Conservation (phyloP, 2,888 invertebrate species). For the Yponomeuta plumbellus region DNA sequence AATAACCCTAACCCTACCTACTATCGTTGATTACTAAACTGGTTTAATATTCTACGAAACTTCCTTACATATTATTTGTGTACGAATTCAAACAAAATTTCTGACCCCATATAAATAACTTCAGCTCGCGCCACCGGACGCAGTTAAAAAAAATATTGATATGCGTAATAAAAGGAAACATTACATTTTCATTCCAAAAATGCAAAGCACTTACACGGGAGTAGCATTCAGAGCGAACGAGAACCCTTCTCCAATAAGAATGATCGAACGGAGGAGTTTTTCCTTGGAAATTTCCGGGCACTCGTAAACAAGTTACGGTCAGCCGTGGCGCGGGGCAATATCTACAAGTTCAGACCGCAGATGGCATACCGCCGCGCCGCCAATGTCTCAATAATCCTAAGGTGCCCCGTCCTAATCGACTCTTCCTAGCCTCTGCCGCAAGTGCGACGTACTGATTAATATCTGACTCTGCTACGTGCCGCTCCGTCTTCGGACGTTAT, state of each 20-base stretch:
- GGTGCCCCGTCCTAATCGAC: constrained; percentile 56
- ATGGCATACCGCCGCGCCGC: constrained; percentile 59
- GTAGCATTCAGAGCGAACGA: constrained; percentile 40
- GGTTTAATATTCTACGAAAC: background rate
- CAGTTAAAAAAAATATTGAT: constrained; percentile 32
- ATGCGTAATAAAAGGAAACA: constrained; percentile 36
- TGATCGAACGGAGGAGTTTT: constrained; percentile 62
- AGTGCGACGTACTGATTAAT: constrained; percentile 77
- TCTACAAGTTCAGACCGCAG: constrained; percentile 67
- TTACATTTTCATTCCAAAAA: constrained; percentile 45
- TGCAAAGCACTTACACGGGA: constrained; percentile 37
- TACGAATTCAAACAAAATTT: constrained; percentile 42
- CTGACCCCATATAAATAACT: constrained; percentile 4
- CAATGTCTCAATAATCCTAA: constrained; percentile 72
- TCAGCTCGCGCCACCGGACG: background rate
- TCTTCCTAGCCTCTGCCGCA: constrained; percentile 65
- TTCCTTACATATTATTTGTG: constrained; percentile 18
- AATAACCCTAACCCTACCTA: too few species aligned
- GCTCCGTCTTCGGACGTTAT: constrained; percentile 55
- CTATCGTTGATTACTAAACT: too few species aligned
- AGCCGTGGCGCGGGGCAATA: constrained; percentile 54
- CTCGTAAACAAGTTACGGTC: constrained; percentile 67
- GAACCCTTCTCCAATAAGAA: constrained; percentile 59
- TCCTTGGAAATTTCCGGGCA: constrained; percentile 60
- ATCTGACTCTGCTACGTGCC: constrained; percentile 63